A percentile compares a stretch with the other conserved stretches of the same genome.
phyloP scores from a whole-genome alignment of 2,888 invertebrate genomes.

The Euproctis similis region DNA sequence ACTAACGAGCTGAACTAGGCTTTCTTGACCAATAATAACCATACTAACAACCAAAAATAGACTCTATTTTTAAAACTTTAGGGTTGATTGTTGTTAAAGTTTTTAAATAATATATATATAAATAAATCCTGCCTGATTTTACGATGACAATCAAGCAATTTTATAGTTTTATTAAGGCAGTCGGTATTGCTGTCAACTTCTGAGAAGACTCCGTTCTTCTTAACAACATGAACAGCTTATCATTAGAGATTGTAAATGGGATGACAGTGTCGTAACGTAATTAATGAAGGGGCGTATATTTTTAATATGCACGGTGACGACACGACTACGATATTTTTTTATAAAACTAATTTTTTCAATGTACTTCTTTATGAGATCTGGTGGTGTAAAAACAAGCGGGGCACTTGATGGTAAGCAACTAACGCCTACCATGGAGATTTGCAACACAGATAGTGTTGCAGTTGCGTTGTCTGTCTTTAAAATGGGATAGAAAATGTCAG shows the following conservation, averaged over 20 bases:
- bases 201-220: slow-evolving; percentile 47
- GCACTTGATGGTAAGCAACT: too few species aligned
- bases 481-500: too few species aligned
- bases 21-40: slow-evolving; percentile 12
- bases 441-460: too few species aligned
- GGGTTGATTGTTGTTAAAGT: slow-evolving; percentile 1
- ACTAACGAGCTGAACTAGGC: slow-evolving; percentile 42
- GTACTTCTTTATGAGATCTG: too few species aligned
- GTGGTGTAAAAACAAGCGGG: too few species aligned
- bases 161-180: slow-evolving; percentile 59
- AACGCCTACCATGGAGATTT: too few species aligned
- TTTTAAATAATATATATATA: slow-evolving; percentile 19
- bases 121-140: slow-evolving; percentile 46
- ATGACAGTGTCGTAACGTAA: slow-evolving; percentile 66
- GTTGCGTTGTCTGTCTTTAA: too few species aligned
- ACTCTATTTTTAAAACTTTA: slow-evolving; percentile 5
- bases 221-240: too few species aligned
- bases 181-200: slow-evolving; percentile 62
- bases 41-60: slow-evolving; percentile 6
- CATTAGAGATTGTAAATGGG: slow-evolving; percentile 64
- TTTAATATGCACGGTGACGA: slow-evolving; percentile 3
- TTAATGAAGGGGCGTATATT: slow-evolving; percentile 36
- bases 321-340: slow-evolving; percentile 1
- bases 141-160: slow-evolving; percentile 59
- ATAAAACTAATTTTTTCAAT: neutral